Percentiles rank a stretch among this genome's conserved stretches.
Evolutionary conservation across 2,113 vertebrate species (phyloP).

Genomic region (Motacilla tschutschensis): DNA sequence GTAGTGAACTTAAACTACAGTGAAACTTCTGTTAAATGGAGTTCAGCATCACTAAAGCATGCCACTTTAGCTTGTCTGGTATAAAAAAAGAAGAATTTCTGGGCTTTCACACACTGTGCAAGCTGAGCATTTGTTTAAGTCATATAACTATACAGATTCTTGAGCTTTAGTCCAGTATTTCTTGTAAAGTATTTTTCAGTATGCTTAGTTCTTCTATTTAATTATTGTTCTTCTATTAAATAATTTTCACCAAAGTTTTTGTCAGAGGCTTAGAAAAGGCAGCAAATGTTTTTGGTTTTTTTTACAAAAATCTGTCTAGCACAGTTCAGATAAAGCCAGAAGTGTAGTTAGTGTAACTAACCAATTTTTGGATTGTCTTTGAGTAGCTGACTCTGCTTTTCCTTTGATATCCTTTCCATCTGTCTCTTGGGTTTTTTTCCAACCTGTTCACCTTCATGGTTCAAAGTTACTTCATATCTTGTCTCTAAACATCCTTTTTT

Average conservation of each 20-base stretch:
- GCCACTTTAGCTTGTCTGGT: neutral
- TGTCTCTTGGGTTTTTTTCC: neutral
- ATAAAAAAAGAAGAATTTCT: neutral
- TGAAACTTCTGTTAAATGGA: neutral
- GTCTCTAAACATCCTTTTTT: neutral
- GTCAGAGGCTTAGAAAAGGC: neutral
- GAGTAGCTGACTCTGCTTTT: neutral
- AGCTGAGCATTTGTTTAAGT: neutral
- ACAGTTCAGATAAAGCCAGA: neutral
- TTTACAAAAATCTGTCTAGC: neutral
- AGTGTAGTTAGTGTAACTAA: neutral
- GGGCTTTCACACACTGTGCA: neutral
- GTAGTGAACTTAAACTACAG: neutral
- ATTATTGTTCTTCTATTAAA: neutral
- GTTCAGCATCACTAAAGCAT: neutral
- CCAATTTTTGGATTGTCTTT: neutral
- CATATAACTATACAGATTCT: neutral
- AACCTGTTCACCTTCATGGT: neutral
- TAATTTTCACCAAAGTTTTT: neutral
- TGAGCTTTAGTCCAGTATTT: neutral
- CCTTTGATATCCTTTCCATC: neutral
- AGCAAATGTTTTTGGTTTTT: neutral
- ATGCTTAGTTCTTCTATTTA: neutral
- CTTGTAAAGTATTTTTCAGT: neutral
- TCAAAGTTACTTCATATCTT: slow-evolving; percentile 22